These are phyloP conservation scores for Elysia chlorotica DNA, from an alignment of 1,140 invertebrate species.

Conservation along the genomic window DNA sequence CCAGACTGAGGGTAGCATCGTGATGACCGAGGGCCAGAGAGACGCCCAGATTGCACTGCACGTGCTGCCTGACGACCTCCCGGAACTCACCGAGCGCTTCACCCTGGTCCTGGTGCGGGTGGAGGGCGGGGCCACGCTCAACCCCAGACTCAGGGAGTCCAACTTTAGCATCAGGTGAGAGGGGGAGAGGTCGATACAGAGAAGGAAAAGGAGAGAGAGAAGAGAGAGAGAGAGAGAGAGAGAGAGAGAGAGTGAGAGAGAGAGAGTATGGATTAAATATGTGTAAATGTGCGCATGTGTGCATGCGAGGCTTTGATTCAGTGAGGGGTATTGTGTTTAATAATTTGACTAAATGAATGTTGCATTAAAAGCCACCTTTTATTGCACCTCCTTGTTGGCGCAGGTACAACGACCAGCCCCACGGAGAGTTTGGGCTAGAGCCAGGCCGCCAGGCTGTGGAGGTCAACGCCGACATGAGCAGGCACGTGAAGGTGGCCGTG, in stretches of 20 bases:
- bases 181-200: too few relatives aligned
- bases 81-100: constrained; percentile 54
- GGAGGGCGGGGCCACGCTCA: constrained; percentile 54
- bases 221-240: too few relatives aligned
- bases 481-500: constrained; percentile 47
- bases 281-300: too few relatives aligned
- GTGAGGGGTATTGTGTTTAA: too few relatives aligned
- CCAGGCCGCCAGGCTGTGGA: constrained; percentile 38
- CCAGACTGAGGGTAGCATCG: constrained; percentile 42
- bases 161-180: constrained; percentile 48
- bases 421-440: constrained; percentile 51
- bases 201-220: too few relatives aligned
- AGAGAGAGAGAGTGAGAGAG: too few relatives aligned
- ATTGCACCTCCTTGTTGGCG: too few relatives aligned
- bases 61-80: constrained; percentile 48
- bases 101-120: constrained; percentile 37
- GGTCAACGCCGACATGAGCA: constrained; percentile 41
- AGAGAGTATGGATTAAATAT: too few relatives aligned
- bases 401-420: constrained; percentile 58
- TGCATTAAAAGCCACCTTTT: too few relatives aligned
- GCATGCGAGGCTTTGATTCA: too few relatives aligned
- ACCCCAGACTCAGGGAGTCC: constrained; percentile 35
- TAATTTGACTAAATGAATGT: too few relatives aligned
- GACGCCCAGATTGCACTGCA: constrained; percentile 38
- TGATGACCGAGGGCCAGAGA: constrained; percentile 36